Conservation (phyloP, 2,797 vertebrate genomes). For the Mormyrops boulengeri region DNA sequence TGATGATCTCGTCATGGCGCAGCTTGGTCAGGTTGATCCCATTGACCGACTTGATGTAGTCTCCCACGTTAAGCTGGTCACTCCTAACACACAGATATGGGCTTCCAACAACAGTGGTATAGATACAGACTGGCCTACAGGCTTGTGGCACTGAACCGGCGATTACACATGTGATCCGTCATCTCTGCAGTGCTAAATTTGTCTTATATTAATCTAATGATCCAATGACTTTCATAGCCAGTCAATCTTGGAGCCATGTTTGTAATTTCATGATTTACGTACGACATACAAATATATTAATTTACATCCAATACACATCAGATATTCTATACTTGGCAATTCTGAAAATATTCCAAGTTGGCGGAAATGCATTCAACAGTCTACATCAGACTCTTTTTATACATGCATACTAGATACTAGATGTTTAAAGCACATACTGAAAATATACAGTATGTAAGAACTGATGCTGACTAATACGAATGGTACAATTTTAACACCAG, state of each 20-base stretch:
- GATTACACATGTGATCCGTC: neutral
- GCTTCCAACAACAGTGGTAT: neutral
- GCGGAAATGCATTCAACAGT: neutral
- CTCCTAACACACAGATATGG: conserved; percentile 62
- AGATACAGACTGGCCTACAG: neutral
- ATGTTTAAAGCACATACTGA: neutral
- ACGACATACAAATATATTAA: neutral
- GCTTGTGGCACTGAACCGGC: neutral
- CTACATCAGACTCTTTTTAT: neutral
- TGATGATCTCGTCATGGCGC: conserved; percentile 92
- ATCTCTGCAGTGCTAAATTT: neutral
- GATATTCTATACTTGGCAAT: neutral
- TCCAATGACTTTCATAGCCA: neutral
- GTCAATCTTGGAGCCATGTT: neutral
- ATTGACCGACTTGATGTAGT: conserved; percentile 93
- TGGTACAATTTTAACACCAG: neutral
- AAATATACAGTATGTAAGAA: neutral
- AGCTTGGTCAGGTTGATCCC: conserved; percentile 91
- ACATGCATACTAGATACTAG: neutral
- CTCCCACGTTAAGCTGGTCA: conserved; percentile 89
- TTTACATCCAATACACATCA: neutral
- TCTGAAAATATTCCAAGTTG: neutral
- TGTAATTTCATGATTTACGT: neutral
- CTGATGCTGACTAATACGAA: neutral
- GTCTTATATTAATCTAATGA: neutral